These are phyloP conservation scores for Ormyrus labotus DNA, from an alignment of 2,888 invertebrate genomes.

Conservation along the genomic window DNA sequence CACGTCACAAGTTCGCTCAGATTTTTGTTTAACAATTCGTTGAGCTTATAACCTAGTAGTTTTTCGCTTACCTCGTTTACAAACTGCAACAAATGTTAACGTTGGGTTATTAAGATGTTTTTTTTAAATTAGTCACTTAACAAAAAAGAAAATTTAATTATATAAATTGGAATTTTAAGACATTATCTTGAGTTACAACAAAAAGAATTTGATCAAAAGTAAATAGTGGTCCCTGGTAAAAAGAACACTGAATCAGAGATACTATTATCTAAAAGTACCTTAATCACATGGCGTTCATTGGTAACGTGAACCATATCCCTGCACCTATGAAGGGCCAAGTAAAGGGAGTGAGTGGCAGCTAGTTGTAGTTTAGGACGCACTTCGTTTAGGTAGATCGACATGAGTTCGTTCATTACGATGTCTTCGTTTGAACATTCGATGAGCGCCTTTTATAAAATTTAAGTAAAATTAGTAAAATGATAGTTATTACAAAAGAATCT, in stretches of 20 bases:
- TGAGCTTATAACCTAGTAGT: constrained; percentile 84
- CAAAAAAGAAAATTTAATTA: constrained; percentile 7
- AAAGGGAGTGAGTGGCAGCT: constrained; percentile 88
- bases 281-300: constrained; percentile 89
- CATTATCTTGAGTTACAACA: neutral
- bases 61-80: constrained; percentile 92
- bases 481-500: neutral
- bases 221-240: neutral
- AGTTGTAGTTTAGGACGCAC: constrained; percentile 86
- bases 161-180: neutral
- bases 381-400: constrained; percentile 88
- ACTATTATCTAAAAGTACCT: constrained; percentile 76
- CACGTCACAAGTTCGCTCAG: constrained; percentile 78
- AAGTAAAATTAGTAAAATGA: constrained; percentile 6
- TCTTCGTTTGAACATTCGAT: constrained; percentile 77
- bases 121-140: neutral
- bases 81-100: constrained; percentile 78
- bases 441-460: constrained; percentile 72
- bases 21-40: constrained; percentile 80
- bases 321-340: constrained; percentile 90
- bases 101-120: no score
- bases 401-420: constrained; percentile 81
- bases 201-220: neutral
- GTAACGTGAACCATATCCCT: constrained; percentile 92
- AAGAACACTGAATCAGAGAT: constrained; percentile 16